Conservation (phyloP, 2,797 vertebrate genomes). For the Gephyroberyx darwinii region DNA sequence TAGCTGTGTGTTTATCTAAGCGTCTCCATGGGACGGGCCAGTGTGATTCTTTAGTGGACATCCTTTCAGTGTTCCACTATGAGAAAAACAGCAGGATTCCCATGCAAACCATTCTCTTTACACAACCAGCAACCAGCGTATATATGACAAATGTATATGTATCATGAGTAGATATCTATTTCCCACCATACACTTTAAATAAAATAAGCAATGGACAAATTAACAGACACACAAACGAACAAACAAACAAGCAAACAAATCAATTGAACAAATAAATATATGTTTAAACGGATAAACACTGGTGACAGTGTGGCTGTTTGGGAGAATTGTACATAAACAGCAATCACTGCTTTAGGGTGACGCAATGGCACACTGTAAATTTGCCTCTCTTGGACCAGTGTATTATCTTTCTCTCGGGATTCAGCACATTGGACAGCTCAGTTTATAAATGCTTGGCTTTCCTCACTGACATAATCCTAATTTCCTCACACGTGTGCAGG, state of each 20-base stretch:
- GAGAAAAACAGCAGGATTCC: conserved; percentile 74
- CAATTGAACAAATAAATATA: not conserved
- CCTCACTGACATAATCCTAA: conserved; percentile 43
- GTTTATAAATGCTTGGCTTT: conserved; percentile 41
- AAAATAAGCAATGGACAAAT: not conserved
- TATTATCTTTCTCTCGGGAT: conserved; percentile 45
- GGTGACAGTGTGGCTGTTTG: not conserved
- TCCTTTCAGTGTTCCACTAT: conserved; percentile 75
- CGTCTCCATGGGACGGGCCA: conserved; percentile 78
- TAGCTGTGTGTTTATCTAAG: conserved; percentile 82
- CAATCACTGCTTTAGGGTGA: not conserved
- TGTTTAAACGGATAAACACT: not conserved
- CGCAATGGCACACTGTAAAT: conserved; percentile 10
- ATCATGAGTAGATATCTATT: conserved; percentile 11
- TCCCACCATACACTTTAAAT: conserved; percentile 15
- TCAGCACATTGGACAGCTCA: conserved; percentile 81
- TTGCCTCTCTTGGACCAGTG: not conserved
- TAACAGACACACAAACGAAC: not conserved
- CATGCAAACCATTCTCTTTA: conserved; percentile 76
- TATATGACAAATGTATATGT: conserved; percentile 39
- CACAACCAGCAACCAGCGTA: conserved; percentile 52
- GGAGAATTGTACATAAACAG: not conserved
- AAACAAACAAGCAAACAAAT: not conserved
- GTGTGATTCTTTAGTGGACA: conserved; percentile 75
- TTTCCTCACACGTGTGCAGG: conserved; percentile 52